Base-by-base conservation (phyloP, 2,888 invertebrate genomes). In the Beris chalybata region DNA sequence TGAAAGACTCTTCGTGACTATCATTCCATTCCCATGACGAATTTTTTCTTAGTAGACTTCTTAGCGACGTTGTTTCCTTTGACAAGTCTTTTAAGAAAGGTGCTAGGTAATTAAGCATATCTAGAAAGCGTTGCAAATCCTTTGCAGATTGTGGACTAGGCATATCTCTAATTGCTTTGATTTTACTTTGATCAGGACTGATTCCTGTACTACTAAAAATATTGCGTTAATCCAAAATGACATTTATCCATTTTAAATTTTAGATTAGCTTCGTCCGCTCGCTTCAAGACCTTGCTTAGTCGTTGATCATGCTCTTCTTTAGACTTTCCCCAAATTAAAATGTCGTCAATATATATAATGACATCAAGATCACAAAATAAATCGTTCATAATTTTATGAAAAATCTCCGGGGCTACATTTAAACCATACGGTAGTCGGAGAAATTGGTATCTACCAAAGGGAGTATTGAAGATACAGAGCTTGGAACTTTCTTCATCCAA, bases 401-500 rank as follows among this genome's bases (percentile, higher is more conserved):
- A 69, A 48, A 70, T 67, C 58, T 70, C 68, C 0, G 70, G 64
- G 2, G 67, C 70, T 9, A 66, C 67, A 43, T 67, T 70, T 22
- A 71, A 70, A 6, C 69, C 69, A 48, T 70, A 70, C 22, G 71
- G 70, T 13, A 71, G 43, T 11, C 67, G 59, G 12, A 69, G 52
- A 67, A 72, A 72, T 11, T 65, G 13, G 52, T 67, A 73, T 12
- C 71, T 68, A 2, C 73, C 71, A 66, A 70, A 73, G 0, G 71
- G 71, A 9, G 73, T 72, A 22, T 68, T 70, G 52, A 72, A 72
- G 4, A 71, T 72, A 59, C 71, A 74, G 6, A 72, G 48, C 61
- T 69, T 70, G 7, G 71, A 66, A 9, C 71, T 71, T 38, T 69
- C 30, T 67, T 74, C 69, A 29, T 70, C 71, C 7, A 72, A 63